Conservation (phyloP, 2,888 invertebrate species). For the Drosophila neoperkinsi region DNA sequence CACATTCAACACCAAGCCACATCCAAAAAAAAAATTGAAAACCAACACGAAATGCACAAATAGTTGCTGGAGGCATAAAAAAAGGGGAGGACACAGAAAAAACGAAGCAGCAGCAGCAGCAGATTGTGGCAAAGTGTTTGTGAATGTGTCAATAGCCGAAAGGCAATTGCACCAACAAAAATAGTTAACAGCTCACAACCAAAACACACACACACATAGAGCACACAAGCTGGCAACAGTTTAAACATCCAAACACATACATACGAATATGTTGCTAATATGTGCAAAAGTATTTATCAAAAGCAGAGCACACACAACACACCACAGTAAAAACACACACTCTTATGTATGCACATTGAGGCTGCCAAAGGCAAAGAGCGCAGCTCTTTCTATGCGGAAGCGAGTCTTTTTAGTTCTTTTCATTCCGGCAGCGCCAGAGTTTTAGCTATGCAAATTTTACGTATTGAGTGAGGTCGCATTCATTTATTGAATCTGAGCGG, state of each 20-base stretch:
- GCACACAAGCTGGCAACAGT: constrained; percentile 35
- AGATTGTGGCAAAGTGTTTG: constrained; percentile 71
- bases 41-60: constrained; percentile 52
- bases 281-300: constrained; percentile 68
- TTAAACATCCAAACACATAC: constrained; percentile 22
- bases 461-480: constrained; percentile 40
- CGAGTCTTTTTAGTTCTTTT: constrained; percentile 24
- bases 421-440: not conserved
- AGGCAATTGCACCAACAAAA: constrained; percentile 62
- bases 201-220: constrained; percentile 9
- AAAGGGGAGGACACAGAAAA: constrained; percentile 2
- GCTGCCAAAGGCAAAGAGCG: constrained; percentile 41
- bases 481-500: constrained; percentile 57
- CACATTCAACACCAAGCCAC: not conserved
- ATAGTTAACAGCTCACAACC: constrained; percentile 52
- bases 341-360: not conserved
- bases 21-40: constrained; percentile 20
- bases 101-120: constrained; percentile 35
- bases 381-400: constrained; percentile 44
- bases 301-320: constrained; percentile 32
- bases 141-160: constrained; percentile 70
- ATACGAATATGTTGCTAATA: constrained; percentile 53
- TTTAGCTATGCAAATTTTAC: constrained; percentile 44
- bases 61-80: constrained; percentile 27
- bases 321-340: not conserved